Evolutionary conservation across 2,113 vertebrate species (phyloP).

Genomic region (Oreochromis aureus): DNA sequence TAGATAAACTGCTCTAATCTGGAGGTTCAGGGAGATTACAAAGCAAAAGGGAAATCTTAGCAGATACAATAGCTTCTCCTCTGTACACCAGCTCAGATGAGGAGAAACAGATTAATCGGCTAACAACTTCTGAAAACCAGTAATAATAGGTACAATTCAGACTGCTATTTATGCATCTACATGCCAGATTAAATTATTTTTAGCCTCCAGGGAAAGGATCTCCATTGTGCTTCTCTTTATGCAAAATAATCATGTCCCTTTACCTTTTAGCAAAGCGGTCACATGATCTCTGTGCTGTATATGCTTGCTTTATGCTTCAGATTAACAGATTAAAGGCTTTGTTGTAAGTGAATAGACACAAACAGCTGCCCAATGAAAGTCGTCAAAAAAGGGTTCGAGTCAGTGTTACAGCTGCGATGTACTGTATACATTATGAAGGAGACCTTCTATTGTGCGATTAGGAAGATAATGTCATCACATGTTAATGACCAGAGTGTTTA

Average conservation of each 20-base stretch:
- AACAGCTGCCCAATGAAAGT: conserved; percentile 32
- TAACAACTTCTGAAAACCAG: conserved; percentile 36
- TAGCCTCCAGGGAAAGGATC: conserved; percentile 52
- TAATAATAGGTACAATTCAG: conserved; percentile 64
- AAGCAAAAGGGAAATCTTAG: conserved; percentile 25
- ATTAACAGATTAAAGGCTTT: conserved; percentile 77
- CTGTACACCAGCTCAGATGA: conserved; percentile 27
- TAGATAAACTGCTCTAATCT: conserved; percentile 40
- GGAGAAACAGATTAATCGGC: conserved; percentile 52
- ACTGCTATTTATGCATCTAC: conserved; percentile 57
- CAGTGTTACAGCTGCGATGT: conserved; percentile 27
- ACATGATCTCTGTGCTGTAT: conserved; percentile 31
- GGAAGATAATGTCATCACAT: conserved; percentile 64
- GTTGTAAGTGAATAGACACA: conserved; percentile 22
- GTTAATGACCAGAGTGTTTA: conserved; percentile 67
- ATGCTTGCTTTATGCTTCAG: conserved; percentile 56
- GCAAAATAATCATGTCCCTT: conserved; percentile 54
- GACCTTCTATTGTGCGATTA: conserved; percentile 62
- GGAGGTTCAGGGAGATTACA: conserved; percentile 44
- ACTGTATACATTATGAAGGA: conserved; percentile 51
- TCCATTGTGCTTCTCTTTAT: conserved; percentile 47
- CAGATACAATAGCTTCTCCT: conserved; percentile 24
- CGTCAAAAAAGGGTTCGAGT: conserved; percentile 39
- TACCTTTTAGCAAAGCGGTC: conserved; percentile 60
- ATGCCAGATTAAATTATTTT: conserved; percentile 70